Base-by-base conservation (phyloP, 1,140 invertebrate genomes). In the Bombus impatiens region DNA sequence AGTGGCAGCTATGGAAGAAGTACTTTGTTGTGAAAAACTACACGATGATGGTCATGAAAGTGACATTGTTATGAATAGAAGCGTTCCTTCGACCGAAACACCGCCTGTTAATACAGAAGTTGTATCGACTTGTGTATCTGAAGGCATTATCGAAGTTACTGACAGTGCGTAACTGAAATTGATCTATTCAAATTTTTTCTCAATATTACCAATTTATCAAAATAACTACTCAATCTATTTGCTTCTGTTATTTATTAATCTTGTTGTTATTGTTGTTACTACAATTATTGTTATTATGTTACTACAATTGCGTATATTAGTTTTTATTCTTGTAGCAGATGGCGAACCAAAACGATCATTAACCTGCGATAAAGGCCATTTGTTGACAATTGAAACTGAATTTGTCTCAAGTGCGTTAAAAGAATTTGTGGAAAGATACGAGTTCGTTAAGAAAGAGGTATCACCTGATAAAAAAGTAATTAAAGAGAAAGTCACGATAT, bases 331-430 rank as follows among this genome's bases (percentile, higher is more conserved):
- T 83, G n/a, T 25, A 88, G 88, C 70, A 12, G 67, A 68, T 25
- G 78, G 71, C 67, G 59, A 84, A 81, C 62, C 72, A 32, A 87
- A 90, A 59, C 67, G 70, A 57, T 75, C 28, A 4, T 78, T 90
- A 35, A 15, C 85, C 3, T 95, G 95, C 72, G 86, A 93, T 10
- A 89, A 90, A 79, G 94, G 93, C 35, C 96, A 96, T 86, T 94
- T 95, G n/a, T 90, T 96, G 44, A 92, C 95, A 65, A 96, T 97
- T 88, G 95, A 96, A 90, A 94, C 96, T 1, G 93, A 94, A 0
- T 94, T 95, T 67, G 96, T 96, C 9, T 93, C 96, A 44, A 95
- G 82, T 89, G 95, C 94, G 74, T 93, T 95, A 76, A 95, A 93
- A 87, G 95, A 96, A 84, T 96, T 96, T 77, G 91, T 95, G 6